Evolutionary conservation across 2,113 vertebrate genomes (phyloP).

Genomic region (Pomatorhinus ruficollis): DNA sequence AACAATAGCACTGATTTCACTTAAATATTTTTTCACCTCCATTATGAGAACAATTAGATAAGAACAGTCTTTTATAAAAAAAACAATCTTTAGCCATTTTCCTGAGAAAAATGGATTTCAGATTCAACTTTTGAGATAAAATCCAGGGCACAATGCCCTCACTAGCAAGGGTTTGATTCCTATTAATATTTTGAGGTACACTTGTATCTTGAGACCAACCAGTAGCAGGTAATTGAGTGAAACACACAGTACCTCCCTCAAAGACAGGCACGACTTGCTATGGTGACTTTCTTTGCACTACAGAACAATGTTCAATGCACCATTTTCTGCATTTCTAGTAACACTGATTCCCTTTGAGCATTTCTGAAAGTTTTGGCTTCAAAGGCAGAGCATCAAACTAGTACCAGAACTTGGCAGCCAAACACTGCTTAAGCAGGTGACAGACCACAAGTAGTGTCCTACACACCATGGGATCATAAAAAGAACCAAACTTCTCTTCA

Average conservation of each 20-base stretch:
- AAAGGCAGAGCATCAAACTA: background rate
- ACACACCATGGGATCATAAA: accelerated
- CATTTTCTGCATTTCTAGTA: background rate
- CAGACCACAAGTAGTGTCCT: background rate
- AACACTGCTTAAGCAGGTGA: background rate
- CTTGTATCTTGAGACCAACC: background rate
- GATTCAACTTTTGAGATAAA: background rate
- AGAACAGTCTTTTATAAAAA: background rate
- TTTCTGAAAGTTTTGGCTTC: background rate
- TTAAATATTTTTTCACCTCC: background rate
- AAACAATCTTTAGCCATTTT: background rate
- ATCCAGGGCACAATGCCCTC: background rate
- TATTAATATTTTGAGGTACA: background rate
- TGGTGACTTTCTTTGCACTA: background rate
- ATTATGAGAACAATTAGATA: background rate
- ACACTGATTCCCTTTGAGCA: background rate
- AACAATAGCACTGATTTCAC: background rate
- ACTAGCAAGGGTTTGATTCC: background rate
- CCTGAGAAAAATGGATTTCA: background rate
- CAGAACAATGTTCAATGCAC: background rate
- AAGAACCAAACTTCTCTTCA: background rate
- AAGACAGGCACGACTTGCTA: background rate
- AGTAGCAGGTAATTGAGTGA: background rate
- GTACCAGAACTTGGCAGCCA: background rate
- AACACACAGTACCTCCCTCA: accelerated